Evolutionary conservation across 30 jellyfish, hydroid and myxozoan species (phyloP).

Genomic region (Catostylus mosaicus): DNA sequence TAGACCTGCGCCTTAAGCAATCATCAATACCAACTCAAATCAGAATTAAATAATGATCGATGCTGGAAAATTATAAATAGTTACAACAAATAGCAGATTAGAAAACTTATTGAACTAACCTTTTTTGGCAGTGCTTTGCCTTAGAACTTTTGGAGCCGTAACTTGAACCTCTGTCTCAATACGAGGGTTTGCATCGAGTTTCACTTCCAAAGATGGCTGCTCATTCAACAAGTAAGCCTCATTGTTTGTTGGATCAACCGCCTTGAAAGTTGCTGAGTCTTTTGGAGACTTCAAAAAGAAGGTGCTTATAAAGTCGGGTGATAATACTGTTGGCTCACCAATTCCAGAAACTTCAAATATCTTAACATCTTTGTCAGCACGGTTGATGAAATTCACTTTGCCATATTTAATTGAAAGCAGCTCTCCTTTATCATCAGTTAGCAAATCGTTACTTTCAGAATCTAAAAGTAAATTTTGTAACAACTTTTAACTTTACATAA

Average conservation of each 20-base stretch:
- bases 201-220: conserved; percentile 60
- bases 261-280: conserved; percentile 86
- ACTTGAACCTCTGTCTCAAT: conserved; percentile 89
- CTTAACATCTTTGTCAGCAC: conserved; percentile 87
- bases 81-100: no score
- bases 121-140: conserved; percentile 45
- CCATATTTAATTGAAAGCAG: conserved; percentile 73
- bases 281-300: conserved; percentile 93
- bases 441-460: neutral
- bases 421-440: neutral
- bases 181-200: conserved; percentile 77
- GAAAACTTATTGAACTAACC: conserved; percentile 52
- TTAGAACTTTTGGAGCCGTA: conserved; percentile 58
- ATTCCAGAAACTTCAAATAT: conserved; percentile 93
- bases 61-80: no score
- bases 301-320: conserved; percentile 96
- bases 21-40: neutral
- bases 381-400: conserved; percentile 89
- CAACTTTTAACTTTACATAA: no score
- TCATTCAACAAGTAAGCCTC: conserved; percentile 91
- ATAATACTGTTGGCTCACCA: conserved; percentile 96
- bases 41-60: no score
- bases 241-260: conserved; percentile 75
- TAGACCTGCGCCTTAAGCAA: no score
- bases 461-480: no score